Percentiles rank a stretch among this genome's conserved stretches.
Conservation (phyloP, 1,140 invertebrate species). For the Venustaconcha ellipsiformis region DNA sequence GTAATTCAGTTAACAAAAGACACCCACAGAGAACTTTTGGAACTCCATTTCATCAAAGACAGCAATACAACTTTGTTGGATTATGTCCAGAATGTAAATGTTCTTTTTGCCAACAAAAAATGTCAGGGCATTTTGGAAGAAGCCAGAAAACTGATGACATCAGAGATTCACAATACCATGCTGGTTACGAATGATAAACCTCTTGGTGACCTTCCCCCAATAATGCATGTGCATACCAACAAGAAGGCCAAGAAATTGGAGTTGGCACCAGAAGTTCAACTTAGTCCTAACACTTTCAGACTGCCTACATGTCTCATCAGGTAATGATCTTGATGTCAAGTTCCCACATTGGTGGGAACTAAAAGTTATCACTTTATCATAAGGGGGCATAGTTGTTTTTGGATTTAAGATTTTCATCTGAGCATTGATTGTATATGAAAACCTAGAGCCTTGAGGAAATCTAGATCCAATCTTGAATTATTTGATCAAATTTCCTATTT, state of each 20-base stretch:
- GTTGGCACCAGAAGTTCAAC: conserved; percentile 40
- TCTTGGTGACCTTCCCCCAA: conserved; percentile 44
- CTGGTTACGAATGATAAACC: conserved; percentile 68
- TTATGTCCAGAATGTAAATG: conserved; percentile 83
- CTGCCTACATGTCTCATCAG: conserved; percentile 76
- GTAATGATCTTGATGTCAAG: conserved; percentile 56
- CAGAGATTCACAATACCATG: conserved; percentile 84
- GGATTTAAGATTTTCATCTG: too few relatives aligned
- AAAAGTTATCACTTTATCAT: too few relatives aligned
- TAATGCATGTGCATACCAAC: conserved; percentile 20
- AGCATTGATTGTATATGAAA: too few relatives aligned
- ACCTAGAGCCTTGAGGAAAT: too few relatives aligned
- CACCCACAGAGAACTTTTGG: conserved; percentile 77
- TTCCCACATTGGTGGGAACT: too few relatives aligned
- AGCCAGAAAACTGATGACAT: conserved; percentile 81
- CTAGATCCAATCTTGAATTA: too few relatives aligned
- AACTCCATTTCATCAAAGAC: conserved; percentile 60
- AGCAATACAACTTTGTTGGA: conserved; percentile 73
- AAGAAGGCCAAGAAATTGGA: conserved; percentile 46
- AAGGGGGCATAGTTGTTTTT: too few relatives aligned
- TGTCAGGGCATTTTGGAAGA: conserved; percentile 79
- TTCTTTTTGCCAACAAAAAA: conserved; percentile 83
- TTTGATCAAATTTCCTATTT: too few relatives aligned
- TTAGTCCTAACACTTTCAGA: conserved; percentile 61
- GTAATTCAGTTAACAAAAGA: conserved; percentile 76